phyloP scores from a whole-genome alignment of 2,797 vertebrate genomes.

The Loris lydekkerianus region DNA sequence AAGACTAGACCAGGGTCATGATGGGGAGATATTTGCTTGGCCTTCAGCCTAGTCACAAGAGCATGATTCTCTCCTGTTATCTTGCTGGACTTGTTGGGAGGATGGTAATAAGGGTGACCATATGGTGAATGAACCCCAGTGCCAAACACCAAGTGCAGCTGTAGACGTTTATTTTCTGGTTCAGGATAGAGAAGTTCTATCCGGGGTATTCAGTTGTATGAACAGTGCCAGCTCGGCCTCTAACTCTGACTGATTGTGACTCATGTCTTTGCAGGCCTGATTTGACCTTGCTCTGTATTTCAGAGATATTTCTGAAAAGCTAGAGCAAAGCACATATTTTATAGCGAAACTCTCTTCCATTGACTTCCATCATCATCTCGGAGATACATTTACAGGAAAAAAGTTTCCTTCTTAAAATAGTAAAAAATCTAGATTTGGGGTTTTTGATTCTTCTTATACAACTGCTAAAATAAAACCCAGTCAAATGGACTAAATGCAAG shows the following conservation, averaged over 20 bases:
- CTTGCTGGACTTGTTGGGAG: background rate
- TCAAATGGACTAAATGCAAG: background rate
- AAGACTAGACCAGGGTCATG: background rate
- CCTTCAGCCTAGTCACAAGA: background rate
- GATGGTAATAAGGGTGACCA: background rate
- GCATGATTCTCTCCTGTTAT: background rate
- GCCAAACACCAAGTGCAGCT: background rate
- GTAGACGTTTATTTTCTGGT: background rate
- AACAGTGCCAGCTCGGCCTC: background rate
- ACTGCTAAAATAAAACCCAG: background rate
- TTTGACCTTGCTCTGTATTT: background rate
- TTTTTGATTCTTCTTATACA: background rate
- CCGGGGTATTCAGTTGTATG: background rate
- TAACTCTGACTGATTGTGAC: background rate
- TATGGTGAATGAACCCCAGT: background rate
- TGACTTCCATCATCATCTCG: background rate
- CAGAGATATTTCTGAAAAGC: slow-evolving; percentile 12
- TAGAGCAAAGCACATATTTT: background rate
- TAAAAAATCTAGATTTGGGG: background rate
- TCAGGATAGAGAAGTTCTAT: background rate
- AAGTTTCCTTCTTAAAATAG: slow-evolving; percentile 10
- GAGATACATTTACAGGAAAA: background rate
- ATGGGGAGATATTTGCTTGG: background rate
- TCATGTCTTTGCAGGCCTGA: background rate
- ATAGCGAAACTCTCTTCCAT: background rate